These are phyloP conservation scores for Mesochorus sp. DNA, from an alignment of 2,888 invertebrate genomes.

Conservation along the genomic window DNA sequence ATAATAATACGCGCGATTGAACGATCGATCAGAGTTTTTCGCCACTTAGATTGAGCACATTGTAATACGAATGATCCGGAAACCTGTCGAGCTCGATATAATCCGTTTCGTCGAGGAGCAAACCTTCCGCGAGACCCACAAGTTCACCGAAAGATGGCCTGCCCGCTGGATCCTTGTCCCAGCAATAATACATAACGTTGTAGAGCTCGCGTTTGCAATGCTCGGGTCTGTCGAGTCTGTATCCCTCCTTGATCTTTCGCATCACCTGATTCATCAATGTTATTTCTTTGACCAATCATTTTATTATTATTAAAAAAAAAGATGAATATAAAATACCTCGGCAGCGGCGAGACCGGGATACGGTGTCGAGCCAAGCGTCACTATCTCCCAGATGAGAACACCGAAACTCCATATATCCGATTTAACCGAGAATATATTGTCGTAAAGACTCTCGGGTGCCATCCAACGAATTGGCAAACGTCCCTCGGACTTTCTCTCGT, in stretches of 20 bases:
- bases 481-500: constrained; percentile 92
- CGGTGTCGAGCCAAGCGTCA: constrained; percentile 96
- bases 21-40: constrained; percentile 90
- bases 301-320: background rate
- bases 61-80: constrained; percentile 96
- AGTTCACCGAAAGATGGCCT: constrained; percentile 94
- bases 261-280: constrained; percentile 85
- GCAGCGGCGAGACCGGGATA: constrained; percentile 96
- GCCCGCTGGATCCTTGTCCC: constrained; percentile 93
- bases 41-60: constrained; percentile 92
- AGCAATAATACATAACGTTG: constrained; percentile 98
- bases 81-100: constrained; percentile 96
- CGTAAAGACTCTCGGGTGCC: constrained; percentile 97
- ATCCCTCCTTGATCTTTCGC: constrained; percentile 89
- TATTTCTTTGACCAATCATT: too few relatives aligned
- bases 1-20: too few relatives aligned
- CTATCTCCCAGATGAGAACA: constrained; percentile 97
- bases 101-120: constrained; percentile 94
- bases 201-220: constrained; percentile 96
- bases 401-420: constrained; percentile 99
- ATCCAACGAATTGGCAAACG: constrained; percentile 91
- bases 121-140: constrained; percentile 90
- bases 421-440: constrained; percentile 96
- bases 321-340: constrained; percentile 85
- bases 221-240: constrained; percentile 95